Evolutionary conservation across 92 coral and sea anemone species (phyloP), one percentile per base, ranked within the genome.

Genomic region (Hydrozoanthus gracilis): DNA sequence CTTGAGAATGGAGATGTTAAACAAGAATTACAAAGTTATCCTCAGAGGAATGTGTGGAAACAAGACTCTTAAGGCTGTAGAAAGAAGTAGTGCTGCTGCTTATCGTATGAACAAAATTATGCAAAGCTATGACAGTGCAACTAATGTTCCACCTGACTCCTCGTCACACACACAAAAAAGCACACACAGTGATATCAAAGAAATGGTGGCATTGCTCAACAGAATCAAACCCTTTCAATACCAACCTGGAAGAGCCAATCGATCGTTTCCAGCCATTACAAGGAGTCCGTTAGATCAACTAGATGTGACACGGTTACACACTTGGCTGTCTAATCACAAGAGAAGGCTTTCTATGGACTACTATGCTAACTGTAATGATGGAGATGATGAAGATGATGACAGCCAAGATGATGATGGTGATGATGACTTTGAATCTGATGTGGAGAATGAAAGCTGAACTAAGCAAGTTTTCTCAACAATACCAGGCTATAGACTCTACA

Each of bases 211-310:
- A 4, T 70, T 68, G 13, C 7, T 82, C 14, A 79, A 44, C 48
- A 79, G 68, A 9, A 46, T 45, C 73, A 79, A 82, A 51, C 89
- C 92, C 18, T 90, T 86, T 83, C 17, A 51, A 14, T 61, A 45
- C 47, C 83, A 80, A 18, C 73, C 82, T 13, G 90, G 77, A n/a
- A 80, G 92, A 71, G 15, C 44, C 35, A 77, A 83, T 13, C 60
- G 47, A 44, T 45, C 87, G 27, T 92, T 86, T 60, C 91, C 92
- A 12, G 48, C 46, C 14, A 87, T 83, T 50, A 14, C 87, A 54
- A 92, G 89, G 56, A 89, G 84, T 44, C 91, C 92, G n/a, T 79
- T 92, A 50, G 88, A 92, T 39, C 62, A 89, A 78, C 71, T 89
- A 3, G 67, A 89, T 83, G 82, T 73, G 0, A 13, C 69, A 18